phyloP scores from a whole-genome alignment of 2,113 vertebrate genomes.

The Dinomys branickii region DNA sequence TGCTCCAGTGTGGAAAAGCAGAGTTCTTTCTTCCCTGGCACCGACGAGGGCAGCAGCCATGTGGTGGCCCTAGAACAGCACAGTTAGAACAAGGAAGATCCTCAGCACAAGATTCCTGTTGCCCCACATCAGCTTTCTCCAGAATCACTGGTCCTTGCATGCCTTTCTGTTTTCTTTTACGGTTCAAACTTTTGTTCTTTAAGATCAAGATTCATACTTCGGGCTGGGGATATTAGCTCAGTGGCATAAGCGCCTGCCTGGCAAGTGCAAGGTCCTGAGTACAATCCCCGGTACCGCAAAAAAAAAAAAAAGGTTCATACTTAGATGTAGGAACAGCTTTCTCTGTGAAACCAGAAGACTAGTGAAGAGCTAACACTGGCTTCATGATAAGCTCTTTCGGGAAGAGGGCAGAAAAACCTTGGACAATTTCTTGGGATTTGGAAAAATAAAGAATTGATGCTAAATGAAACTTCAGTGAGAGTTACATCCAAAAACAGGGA shows the following conservation, averaged over 20 bases:
- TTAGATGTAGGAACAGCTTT: neutral
- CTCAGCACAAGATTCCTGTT: neutral
- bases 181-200: neutral
- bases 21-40: neutral
- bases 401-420: neutral
- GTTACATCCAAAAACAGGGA: neutral
- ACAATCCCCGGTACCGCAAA: too few relatives aligned
- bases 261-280: too few relatives aligned
- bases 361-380: neutral
- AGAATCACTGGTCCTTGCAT: neutral
- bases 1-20: neutral
- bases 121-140: neutral
- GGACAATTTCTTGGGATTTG: neutral
- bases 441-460: constrained; percentile 45
- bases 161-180: neutral
- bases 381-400: neutral
- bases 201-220: neutral
- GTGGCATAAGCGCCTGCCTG: too few relatives aligned
- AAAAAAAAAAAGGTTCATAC: neutral
- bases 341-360: neutral
- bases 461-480: neutral
- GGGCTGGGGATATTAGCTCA: too few relatives aligned
- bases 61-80: neutral
- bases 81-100: neutral
- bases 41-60: neutral